Evolutionary conservation across 2,888 invertebrate species (phyloP).

Genomic region (Anticlea derivata): DNA sequence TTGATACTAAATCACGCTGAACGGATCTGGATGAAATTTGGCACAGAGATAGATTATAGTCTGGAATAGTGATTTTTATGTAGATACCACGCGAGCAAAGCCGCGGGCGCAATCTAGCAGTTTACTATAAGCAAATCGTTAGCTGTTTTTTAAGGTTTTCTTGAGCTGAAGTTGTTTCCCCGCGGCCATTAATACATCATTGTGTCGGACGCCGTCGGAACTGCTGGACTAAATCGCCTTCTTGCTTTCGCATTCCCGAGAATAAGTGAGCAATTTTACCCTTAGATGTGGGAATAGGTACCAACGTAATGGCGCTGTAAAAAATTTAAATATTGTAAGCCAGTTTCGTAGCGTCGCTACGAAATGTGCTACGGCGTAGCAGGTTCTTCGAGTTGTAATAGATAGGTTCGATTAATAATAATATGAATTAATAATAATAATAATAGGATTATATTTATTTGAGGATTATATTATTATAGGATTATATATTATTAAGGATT

Average conservation of each 20-base stretch:
- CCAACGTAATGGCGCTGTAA: not conserved
- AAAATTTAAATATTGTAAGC: not conserved
- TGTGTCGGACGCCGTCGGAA: slow-evolving; percentile 50
- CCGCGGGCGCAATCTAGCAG: too few species aligned
- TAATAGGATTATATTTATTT: too few species aligned
- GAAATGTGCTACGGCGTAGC: slow-evolving; percentile 5
- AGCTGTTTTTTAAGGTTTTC: slow-evolving; percentile 15
- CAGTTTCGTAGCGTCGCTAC: slow-evolving; percentile 1
- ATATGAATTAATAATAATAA: too few species aligned
- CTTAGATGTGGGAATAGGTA: slow-evolving; percentile 1
- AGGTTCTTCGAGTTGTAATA: not conserved
- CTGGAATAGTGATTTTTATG: too few species aligned
- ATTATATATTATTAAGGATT: too few species aligned
- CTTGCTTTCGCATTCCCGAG: slow-evolving; percentile 16
- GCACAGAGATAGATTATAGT: too few species aligned
- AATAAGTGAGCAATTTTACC: slow-evolving; percentile 14
- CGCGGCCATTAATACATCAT: slow-evolving; percentile 63
- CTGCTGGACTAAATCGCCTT: slow-evolving; percentile 20
- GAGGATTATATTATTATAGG: too few species aligned
- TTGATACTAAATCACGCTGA: too few species aligned
- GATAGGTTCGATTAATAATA: too few species aligned
- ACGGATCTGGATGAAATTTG: too few species aligned
- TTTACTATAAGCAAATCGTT: not conserved
- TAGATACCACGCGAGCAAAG: too few species aligned
- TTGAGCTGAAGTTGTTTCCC: slow-evolving; percentile 14